Conservation (phyloP, 2,888 invertebrate genomes). For the Lycophotia porphyrea region DNA sequence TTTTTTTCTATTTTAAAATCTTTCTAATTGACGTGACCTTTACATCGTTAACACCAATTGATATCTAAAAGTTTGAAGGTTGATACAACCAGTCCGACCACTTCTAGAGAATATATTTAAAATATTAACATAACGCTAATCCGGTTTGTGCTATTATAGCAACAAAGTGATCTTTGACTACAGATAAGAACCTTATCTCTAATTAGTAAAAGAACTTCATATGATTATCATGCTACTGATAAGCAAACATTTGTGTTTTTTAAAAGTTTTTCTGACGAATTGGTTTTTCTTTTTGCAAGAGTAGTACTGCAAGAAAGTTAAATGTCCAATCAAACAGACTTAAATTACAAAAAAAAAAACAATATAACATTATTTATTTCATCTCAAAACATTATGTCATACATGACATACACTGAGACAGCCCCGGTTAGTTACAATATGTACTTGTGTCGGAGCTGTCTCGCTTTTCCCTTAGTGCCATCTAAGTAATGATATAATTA, state of each 20-base stretch:
- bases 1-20: background rate
- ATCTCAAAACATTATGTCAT: no score
- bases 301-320: background rate
- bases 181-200: slow-evolving; percentile 23
- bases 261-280: background rate
- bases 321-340: background rate
- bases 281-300: background rate
- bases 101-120: background rate
- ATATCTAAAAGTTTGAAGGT: background rate
- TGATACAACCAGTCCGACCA: slow-evolving; percentile 13
- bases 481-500: no score
- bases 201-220: slow-evolving; percentile 12
- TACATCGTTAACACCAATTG: background rate
- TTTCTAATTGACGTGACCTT: background rate
- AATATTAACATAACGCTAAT: slow-evolving; percentile 25
- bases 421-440: no score
- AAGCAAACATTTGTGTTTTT: background rate
- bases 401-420: no score
- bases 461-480: no score
- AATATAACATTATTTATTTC: no score
- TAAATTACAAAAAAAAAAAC: no score
- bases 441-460: no score
- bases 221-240: slow-evolving; percentile 5
- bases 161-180: slow-evolving; percentile 36
- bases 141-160: slow-evolving; percentile 23